phyloP scores from a whole-genome alignment of 2,888 invertebrate genomes.

The Seladonia tumulorum region DNA sequence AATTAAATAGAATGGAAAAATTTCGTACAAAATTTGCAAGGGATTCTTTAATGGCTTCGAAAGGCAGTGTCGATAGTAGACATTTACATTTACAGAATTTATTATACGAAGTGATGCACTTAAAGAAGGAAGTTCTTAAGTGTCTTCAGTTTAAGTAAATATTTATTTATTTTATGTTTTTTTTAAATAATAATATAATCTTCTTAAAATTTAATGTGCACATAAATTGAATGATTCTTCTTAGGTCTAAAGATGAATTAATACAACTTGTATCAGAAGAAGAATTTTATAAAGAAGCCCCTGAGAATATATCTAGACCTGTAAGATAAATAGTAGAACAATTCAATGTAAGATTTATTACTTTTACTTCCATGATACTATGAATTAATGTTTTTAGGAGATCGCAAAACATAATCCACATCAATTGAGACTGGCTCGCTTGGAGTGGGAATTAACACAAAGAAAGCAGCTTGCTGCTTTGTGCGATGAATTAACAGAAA shows the following conservation, averaged over 20 bases:
- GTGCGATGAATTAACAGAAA: constrained; percentile 90
- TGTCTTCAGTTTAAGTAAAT: constrained; percentile 95
- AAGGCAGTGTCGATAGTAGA: constrained; percentile 95
- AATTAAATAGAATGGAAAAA: constrained; percentile 95
- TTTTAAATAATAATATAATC: not conserved
- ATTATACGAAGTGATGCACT: constrained; percentile 96
- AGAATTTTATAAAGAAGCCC: constrained; percentile 93
- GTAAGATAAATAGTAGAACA: constrained; percentile 84
- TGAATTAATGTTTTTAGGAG: constrained; percentile 85
- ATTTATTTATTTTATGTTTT: not conserved
- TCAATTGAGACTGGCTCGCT: constrained; percentile 91
- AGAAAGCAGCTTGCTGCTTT: constrained; percentile 92
- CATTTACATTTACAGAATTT: constrained; percentile 96
- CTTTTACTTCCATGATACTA: not conserved
- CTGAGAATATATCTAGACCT: constrained; percentile 88
- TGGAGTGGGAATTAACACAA: constrained; percentile 96
- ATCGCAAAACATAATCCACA: constrained; percentile 90
- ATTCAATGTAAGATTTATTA: not conserved
- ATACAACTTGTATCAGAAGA: constrained; percentile 94
- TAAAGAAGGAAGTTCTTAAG: constrained; percentile 97
- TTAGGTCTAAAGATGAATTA: constrained; percentile 95
- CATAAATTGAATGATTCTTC: not conserved
- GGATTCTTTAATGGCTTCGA: constrained; percentile 92
- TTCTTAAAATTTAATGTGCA: not conserved
- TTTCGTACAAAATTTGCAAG: constrained; percentile 93